phyloP scores from a whole-genome alignment of 2,888 invertebrate species.

The Adineta ricciae region DNA sequence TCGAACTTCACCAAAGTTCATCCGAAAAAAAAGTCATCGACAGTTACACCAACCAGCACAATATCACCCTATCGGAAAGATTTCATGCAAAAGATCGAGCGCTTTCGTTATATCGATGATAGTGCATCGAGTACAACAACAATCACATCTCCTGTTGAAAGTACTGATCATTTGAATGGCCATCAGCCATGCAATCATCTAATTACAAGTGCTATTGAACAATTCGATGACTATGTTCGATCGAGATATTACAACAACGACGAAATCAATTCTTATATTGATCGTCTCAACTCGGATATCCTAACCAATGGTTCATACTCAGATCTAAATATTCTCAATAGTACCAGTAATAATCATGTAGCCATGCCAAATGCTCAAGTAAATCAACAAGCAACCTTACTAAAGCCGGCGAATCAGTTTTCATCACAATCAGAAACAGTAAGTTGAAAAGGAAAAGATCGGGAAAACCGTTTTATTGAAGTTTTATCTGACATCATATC shows the following conservation, averaged over 20 bases:
- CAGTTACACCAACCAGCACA: background rate
- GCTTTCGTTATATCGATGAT: slow-evolving; percentile 30
- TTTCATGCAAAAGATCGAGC: slow-evolving; percentile 26
- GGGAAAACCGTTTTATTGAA: background rate
- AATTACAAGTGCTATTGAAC: background rate
- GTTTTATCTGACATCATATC: background rate
- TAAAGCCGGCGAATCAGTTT: background rate
- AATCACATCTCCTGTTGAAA: slow-evolving; percentile 26
- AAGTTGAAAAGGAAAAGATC: no score
- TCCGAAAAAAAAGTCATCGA: background rate
- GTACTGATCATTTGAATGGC: background rate
- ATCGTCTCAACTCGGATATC: background rate
- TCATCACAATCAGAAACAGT: background rate
- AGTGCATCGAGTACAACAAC: slow-evolving; percentile 30
- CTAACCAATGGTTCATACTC: slow-evolving; percentile 11
- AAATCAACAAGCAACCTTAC: background rate
- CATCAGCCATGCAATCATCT: background rate
- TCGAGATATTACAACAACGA: background rate
- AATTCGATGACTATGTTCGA: slow-evolving; percentile 16
- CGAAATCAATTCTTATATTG: slow-evolving; percentile 8
- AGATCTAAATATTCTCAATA: background rate
- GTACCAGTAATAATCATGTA: background rate
- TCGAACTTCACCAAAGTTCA: background rate
- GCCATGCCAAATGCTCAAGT: background rate
- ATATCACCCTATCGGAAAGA: background rate